Evolutionary conservation across 2,797 vertebrate genomes (phyloP).

Genomic region (Trichosurus vulpecula): DNA sequence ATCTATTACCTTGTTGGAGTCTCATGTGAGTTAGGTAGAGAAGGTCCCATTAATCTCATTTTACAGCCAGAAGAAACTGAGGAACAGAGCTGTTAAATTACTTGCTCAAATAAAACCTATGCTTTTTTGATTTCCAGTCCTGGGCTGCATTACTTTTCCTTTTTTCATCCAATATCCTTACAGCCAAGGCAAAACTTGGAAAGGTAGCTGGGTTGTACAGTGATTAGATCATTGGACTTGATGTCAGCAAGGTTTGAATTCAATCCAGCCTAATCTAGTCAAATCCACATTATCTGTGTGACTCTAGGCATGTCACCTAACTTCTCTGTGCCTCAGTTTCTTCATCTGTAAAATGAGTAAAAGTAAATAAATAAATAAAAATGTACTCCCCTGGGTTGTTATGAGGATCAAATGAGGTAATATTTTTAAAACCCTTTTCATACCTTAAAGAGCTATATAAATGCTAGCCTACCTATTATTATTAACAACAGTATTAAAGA

Average conservation of each 20-base stretch:
- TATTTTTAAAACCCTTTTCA: background rate
- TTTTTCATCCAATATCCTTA: background rate
- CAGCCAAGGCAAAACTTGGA: conserved; percentile 10
- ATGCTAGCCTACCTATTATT: background rate
- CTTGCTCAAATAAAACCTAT: background rate
- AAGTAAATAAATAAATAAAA: background rate
- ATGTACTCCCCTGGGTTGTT: background rate
- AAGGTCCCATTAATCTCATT: background rate
- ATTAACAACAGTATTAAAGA: background rate
- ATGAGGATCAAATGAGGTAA: background rate
- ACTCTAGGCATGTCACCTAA: background rate
- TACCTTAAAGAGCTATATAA: background rate
- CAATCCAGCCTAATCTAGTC: background rate
- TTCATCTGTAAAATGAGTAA: background rate
- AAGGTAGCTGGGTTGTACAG: background rate
- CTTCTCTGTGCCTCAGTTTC: background rate
- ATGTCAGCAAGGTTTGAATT: background rate
- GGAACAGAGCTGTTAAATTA: conserved; percentile 3
- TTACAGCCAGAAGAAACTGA: conserved; percentile 36
- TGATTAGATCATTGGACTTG: background rate
- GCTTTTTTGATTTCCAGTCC: background rate
- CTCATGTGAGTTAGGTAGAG: conserved; percentile 21
- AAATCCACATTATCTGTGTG: background rate
- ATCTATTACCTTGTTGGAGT: conserved; percentile 11
- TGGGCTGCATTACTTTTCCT: background rate